These are phyloP conservation scores for Cololabis saira DNA, from an alignment of 2,113 vertebrate genomes.

Conservation along the genomic window DNA sequence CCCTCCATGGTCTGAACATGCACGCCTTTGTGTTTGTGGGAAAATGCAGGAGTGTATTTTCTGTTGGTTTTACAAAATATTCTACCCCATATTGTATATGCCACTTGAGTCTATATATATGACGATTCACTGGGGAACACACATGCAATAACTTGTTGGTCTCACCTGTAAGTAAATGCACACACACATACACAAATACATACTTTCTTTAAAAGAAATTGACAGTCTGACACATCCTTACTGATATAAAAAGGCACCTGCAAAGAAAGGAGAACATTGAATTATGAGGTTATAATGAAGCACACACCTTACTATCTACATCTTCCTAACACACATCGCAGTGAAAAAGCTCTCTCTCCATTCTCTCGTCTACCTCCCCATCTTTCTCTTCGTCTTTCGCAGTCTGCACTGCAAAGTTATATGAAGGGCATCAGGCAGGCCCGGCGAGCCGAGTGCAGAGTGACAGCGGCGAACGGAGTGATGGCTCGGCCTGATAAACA, in stretches of 20 bases:
- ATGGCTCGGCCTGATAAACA: slow-evolving; percentile 99
- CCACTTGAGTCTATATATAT: slow-evolving; percentile 83
- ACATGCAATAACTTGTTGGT: slow-evolving; percentile 31
- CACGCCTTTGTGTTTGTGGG: slow-evolving; percentile 28
- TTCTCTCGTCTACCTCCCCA: slow-evolving; percentile 47
- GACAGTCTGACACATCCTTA: slow-evolving; percentile 66
- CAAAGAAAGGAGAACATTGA: slow-evolving; percentile 60
- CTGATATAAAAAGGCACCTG: slow-evolving; percentile 57
- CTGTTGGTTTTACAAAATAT: slow-evolving; percentile 18
- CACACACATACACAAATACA: slow-evolving; percentile 1
- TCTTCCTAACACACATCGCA: slow-evolving; percentile 48
- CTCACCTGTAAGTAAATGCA: background rate
- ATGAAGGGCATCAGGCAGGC: slow-evolving; percentile 99
- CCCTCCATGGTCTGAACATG: slow-evolving; percentile 72
- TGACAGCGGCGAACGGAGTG: slow-evolving; percentile 99
- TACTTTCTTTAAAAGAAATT: slow-evolving; percentile 56
- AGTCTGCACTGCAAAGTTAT: slow-evolving; percentile 98
- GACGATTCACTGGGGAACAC: slow-evolving; percentile 75
- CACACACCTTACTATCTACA: slow-evolving; percentile 71
- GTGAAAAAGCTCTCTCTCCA: slow-evolving; percentile 54
- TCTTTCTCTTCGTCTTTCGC: slow-evolving; percentile 49
- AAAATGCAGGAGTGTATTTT: slow-evolving; percentile 78
- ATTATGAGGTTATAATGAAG: slow-evolving; percentile 66
- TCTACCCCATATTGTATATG: slow-evolving; percentile 36
- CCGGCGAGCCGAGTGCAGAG: slow-evolving; percentile 98